A percentile compares a stretch with the other conserved stretches of the same genome.
Evolutionary conservation across 2,888 invertebrate genomes (phyloP).

Genomic region (Diarsia brunnea): DNA sequence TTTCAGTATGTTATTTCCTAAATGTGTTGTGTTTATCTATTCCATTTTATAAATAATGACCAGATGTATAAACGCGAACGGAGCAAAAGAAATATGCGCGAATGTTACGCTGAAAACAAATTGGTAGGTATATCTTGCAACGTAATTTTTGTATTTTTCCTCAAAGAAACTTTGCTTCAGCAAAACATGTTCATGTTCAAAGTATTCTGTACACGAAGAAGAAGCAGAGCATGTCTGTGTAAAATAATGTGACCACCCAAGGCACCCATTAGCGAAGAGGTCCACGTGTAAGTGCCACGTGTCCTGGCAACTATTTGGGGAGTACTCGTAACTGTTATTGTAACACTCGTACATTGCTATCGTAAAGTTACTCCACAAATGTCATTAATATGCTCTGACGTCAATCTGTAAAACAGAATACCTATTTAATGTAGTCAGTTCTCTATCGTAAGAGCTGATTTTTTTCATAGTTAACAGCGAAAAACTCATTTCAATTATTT

Average conservation of each 20-base stretch:
- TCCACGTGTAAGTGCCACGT: constrained; percentile 17
- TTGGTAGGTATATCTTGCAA: neutral
- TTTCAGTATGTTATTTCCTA: constrained; percentile 14
- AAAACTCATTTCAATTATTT: constrained; percentile 32
- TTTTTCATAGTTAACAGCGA: constrained; percentile 23
- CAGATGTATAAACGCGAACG: neutral
- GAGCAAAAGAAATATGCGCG: neutral
- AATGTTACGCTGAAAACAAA: neutral
- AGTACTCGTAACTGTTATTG: constrained; percentile 29
- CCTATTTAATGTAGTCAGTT: constrained; percentile 46
- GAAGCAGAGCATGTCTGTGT: neutral
- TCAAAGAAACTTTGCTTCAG: neutral
- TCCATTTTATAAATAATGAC: constrained; percentile 6
- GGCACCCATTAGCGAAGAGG: neutral
- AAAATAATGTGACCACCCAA: neutral
- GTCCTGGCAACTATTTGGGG: constrained; percentile 6
- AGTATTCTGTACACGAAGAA: neutral
- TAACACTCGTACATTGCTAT: constrained; percentile 35
- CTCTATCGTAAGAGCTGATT: constrained; percentile 44
- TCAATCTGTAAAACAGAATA: constrained; percentile 59
- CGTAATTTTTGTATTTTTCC: neutral
- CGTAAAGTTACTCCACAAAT: constrained; percentile 52
- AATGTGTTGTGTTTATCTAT: constrained; percentile 22
- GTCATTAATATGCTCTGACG: constrained; percentile 63
- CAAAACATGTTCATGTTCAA: neutral